Evolutionary conservation across 64 coral and sea anemone genomes (phyloP).

Genomic region (Stichodactyla helianthus): DNA sequence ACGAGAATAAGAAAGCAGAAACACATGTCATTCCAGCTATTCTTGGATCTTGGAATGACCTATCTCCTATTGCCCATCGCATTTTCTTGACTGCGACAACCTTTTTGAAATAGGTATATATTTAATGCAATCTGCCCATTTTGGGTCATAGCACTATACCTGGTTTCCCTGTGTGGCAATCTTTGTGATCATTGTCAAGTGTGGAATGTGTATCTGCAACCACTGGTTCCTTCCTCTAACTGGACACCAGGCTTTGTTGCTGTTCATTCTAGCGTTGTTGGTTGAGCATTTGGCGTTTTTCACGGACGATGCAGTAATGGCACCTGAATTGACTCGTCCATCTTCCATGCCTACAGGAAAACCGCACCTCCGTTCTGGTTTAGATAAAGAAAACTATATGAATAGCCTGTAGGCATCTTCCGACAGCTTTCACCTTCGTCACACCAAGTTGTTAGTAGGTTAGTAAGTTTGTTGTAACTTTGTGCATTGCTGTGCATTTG

Average conservation of each 20-base stretch:
- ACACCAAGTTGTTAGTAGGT: too few relatives aligned
- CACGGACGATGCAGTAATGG: neutral
- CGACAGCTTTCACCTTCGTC: too few relatives aligned
- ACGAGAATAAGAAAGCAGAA: too few relatives aligned
- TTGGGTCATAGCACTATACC: neutral
- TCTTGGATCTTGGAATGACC: too few relatives aligned
- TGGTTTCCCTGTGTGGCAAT: slow-evolving; percentile 17
- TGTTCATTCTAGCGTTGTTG: neutral
- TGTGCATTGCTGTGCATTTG: too few relatives aligned
- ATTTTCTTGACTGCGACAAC: too few relatives aligned
- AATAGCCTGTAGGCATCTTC: too few relatives aligned
- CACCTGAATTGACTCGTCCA: neutral
- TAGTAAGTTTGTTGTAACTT: too few relatives aligned
- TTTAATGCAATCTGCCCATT: neutral
- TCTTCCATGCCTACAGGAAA: neutral
- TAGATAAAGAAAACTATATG: neutral
- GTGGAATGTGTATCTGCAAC: neutral
- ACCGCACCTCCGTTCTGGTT: neutral
- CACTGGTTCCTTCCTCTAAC: neutral
- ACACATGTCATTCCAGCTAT: too few relatives aligned
- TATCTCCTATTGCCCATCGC: too few relatives aligned
- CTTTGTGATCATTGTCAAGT: neutral
- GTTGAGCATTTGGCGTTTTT: neutral
- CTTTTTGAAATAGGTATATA: too few relatives aligned
- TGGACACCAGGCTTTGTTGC: neutral